Evolutionary conservation across 2,888 invertebrate genomes (phyloP).

Genomic region (Hymenopus coronatus): DNA sequence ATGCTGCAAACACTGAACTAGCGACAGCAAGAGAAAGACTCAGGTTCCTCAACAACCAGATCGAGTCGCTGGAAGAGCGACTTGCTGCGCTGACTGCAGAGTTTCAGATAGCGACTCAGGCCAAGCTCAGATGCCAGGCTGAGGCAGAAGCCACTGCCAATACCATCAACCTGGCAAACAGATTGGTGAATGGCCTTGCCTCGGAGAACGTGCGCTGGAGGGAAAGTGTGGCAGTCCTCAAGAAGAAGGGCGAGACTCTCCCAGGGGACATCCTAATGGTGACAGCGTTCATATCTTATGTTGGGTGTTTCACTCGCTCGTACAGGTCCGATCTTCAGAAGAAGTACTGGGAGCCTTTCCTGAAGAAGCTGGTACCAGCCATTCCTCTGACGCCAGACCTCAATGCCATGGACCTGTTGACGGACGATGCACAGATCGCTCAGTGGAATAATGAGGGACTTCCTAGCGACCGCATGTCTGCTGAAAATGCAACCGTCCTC

Average conservation of each 20-base stretch:
- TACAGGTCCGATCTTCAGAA: conserved; percentile 77
- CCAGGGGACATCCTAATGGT: conserved; percentile 88
- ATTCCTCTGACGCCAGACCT: conserved; percentile 77
- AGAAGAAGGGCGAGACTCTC: conserved; percentile 69
- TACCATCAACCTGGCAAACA: conserved; percentile 87
- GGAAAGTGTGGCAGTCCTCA: conserved; percentile 61
- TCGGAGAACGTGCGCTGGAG: conserved; percentile 88
- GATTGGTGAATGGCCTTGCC: conserved; percentile 87
- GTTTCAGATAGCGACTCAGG: conserved; percentile 81
- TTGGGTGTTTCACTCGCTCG: conserved; percentile 85
- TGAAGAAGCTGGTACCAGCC: conserved; percentile 63
- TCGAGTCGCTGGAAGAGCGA: conserved; percentile 70
- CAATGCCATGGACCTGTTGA: conserved; percentile 81
- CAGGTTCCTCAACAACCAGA: conserved; percentile 64
- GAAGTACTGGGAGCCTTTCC: conserved; percentile 75
- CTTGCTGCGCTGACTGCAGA: conserved; percentile 72
- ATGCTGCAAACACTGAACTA: conserved; percentile 80
- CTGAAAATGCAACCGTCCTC: conserved; percentile 91
- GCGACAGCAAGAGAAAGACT: conserved; percentile 78
- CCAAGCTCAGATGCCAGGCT: conserved; percentile 86
- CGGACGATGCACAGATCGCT: conserved; percentile 90
- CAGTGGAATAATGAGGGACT: conserved; percentile 92
- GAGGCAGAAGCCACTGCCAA: conserved; percentile 88
- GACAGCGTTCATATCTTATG: conserved; percentile 91
- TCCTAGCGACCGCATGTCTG: conserved; percentile 89